A percentile compares a stretch with the other conserved stretches of the same genome.
Evolutionary conservation across 2,113 vertebrate genomes (phyloP).

Genomic region (Rallus limicola): DNA sequence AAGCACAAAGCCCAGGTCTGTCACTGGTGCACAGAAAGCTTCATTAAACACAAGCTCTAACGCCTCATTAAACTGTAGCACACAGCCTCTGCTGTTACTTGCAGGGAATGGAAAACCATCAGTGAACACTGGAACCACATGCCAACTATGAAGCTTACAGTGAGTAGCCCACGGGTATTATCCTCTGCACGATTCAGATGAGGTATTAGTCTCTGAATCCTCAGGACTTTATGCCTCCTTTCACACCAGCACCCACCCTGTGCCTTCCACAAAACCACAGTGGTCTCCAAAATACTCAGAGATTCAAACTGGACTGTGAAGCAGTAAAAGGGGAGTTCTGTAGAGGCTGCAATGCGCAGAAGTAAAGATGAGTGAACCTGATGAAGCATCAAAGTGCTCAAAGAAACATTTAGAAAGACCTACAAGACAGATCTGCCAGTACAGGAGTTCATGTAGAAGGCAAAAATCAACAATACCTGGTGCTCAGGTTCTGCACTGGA

Average conservation of each 20-base stretch:
- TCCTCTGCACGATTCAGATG: not conserved
- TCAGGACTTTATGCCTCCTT: not conserved
- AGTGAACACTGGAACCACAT: not conserved
- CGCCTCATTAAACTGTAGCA: no score
- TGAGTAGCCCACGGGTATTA: not conserved
- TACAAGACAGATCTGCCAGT: not conserved
- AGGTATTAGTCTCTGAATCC: not conserved
- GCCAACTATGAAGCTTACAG: not conserved
- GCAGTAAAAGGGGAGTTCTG: not conserved
- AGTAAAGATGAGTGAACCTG: not conserved
- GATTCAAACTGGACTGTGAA: no score
- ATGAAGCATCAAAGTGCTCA: not conserved
- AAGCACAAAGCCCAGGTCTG: not conserved
- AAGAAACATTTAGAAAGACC: not conserved
- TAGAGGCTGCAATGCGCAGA: rapidly evolving
- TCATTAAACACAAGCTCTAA: not conserved
- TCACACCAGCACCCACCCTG: not conserved
- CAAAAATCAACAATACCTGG: not conserved
- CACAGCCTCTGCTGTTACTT: not conserved
- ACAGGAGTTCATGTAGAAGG: not conserved
- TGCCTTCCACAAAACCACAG: not conserved
- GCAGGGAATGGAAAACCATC: not conserved
- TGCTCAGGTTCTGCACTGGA: not conserved
- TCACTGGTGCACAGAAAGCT: no score
- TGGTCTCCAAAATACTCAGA: not conserved